A percentile compares a stretch with the other conserved stretches of the same genome.
Conservation (phyloP, 2,113 vertebrate genomes). For the Planiliza haematocheilus region DNA sequence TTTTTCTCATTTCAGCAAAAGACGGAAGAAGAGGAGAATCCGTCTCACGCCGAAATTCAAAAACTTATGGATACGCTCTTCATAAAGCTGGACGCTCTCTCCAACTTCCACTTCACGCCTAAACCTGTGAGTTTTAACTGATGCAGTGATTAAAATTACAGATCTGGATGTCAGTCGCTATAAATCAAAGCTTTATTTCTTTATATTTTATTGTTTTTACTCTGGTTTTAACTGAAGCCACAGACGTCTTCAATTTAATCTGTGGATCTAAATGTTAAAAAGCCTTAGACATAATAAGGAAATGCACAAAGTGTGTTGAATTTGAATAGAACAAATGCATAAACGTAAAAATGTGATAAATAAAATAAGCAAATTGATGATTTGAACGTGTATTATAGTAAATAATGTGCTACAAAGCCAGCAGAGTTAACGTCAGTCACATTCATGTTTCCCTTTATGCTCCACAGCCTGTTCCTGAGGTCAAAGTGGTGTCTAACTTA, state of each 20-base stretch:
- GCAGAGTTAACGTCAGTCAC: neutral
- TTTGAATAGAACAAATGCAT: neutral
- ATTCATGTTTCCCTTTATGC: constrained; percentile 31
- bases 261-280: neutral
- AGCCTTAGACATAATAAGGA: too few species aligned
- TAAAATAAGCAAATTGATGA: too few species aligned
- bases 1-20: constrained; percentile 84
- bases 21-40: constrained; percentile 90
- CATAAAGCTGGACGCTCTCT: constrained; percentile 93
- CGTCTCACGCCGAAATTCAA: constrained; percentile 93
- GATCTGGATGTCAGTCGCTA: too few species aligned
- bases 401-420: too few species aligned
- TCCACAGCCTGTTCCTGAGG: constrained; percentile 90
- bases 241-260: neutral
- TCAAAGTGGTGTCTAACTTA: constrained; percentile 95
- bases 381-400: too few species aligned
- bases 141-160: neutral
- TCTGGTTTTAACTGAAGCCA: too few species aligned
- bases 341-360: neutral
- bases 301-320: neutral
- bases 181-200: too few species aligned
- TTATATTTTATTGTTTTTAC: too few species aligned
- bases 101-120: constrained; percentile 96
- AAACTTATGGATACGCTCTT: constrained; percentile 95
- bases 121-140: constrained; percentile 88